Percentiles rank a stretch among this genome's conserved stretches.
Evolutionary conservation across 1,140 invertebrate species (phyloP).

Genomic region (Apis cerana): DNA sequence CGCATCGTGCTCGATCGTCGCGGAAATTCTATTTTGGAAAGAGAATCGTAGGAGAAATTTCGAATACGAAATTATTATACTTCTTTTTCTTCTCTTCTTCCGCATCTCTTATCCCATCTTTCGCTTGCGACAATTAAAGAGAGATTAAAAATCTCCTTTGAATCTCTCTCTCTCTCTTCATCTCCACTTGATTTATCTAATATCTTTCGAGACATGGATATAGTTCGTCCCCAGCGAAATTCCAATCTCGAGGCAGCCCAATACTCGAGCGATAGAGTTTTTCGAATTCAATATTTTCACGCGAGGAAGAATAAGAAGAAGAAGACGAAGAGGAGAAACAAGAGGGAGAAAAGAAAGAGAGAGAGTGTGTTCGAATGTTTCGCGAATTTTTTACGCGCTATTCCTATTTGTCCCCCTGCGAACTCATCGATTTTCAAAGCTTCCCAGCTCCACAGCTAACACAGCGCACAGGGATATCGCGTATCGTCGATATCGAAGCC

Average conservation of each 20-base stretch:
- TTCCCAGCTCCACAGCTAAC: not conserved
- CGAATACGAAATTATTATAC: no score
- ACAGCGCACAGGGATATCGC: not conserved
- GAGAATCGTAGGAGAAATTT: no score
- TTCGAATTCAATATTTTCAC: not conserved
- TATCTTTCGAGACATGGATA: not conserved
- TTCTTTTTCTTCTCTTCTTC: no score
- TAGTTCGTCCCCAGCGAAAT: not conserved
- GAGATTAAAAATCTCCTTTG: no score
- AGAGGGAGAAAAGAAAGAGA: not conserved
- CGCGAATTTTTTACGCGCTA: no score
- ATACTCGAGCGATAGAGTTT: not conserved
- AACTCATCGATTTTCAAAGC: conserved; percentile 21
- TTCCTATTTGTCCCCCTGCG: no score
- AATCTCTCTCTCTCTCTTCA: no score
- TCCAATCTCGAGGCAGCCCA: not conserved
- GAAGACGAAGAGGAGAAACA: no score
- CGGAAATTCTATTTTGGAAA: not conserved
- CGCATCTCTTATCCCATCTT: no score
- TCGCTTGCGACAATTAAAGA: no score
- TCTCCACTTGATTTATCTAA: no score
- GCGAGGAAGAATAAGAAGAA: no score
- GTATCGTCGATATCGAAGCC: not conserved
- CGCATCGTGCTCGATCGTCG: not conserved
- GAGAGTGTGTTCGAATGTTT: not conserved